These are phyloP conservation scores for Pilophorus perplexus DNA, from an alignment of 2,888 invertebrate genomes.

Conservation along the genomic window DNA sequence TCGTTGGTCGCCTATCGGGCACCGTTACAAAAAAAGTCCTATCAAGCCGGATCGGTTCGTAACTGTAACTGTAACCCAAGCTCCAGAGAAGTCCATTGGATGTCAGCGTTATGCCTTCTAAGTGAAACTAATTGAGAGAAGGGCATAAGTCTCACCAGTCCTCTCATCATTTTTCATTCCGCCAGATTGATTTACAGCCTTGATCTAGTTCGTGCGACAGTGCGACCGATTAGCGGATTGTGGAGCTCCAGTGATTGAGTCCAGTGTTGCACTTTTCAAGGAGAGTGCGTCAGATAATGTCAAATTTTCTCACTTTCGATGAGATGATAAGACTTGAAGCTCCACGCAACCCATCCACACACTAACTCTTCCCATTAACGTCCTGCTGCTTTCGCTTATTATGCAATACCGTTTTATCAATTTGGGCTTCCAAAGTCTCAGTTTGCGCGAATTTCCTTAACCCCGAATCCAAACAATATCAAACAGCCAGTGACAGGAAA, in stretches of 20 bases:
- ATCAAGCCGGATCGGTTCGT: not conserved
- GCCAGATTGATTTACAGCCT: conserved; percentile 1
- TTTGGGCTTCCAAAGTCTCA: no score
- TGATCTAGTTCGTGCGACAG: conserved; percentile 12
- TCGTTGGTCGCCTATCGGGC: not conserved
- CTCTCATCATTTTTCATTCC: not conserved
- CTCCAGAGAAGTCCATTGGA: not conserved
- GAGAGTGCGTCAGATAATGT: no score
- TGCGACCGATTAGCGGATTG: not conserved
- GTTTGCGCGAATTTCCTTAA: no score
- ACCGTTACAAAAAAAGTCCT: conserved; percentile 9
- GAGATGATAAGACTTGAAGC: not conserved
- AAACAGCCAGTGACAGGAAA: no score
- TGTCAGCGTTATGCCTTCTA: not conserved
- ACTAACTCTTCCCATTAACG: not conserved
- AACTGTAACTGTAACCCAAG: conserved; percentile 14
- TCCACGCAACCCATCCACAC: not conserved
- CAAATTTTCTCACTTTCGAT: no score
- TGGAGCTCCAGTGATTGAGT: not conserved
- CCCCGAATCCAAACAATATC: no score
- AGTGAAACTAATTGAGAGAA: conserved; percentile 29
- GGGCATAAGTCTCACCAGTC: conserved; percentile 9
- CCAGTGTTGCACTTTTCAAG: not conserved
- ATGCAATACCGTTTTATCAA: no score
- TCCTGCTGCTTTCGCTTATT: no score